phyloP scores from a whole-genome alignment of 2,888 invertebrate species.

The Athripsodes cinereus region DNA sequence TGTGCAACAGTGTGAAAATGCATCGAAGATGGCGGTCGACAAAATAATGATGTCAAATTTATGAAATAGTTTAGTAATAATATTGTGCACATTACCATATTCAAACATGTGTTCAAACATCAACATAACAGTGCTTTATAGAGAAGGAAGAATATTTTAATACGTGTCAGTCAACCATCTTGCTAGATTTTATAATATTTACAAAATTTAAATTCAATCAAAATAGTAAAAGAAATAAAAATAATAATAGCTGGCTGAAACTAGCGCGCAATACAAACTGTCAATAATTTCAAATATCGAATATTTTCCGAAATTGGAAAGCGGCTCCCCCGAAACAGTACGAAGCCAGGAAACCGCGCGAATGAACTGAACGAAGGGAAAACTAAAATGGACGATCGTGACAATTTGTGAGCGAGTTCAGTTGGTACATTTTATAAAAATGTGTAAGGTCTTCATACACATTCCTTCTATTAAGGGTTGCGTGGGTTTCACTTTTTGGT shows the following conservation, averaged over 20 bases:
- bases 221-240: neutral
- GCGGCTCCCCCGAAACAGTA: neutral
- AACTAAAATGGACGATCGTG: too few species aligned
- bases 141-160: constrained; percentile 2
- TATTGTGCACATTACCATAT: constrained; percentile 24
- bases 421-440: neutral
- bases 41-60: too few species aligned
- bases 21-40: too few species aligned
- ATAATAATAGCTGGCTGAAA: neutral
- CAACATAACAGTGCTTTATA: constrained; percentile 10
- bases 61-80: neutral
- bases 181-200: constrained; percentile 7
- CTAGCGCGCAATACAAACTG: neutral
- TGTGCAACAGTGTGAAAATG: too few species aligned
- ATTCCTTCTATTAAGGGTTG: neutral
- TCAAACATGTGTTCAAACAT: constrained; percentile 9
- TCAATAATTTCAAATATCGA: neutral
- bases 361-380: constrained; percentile 9
- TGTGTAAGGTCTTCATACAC: neutral
- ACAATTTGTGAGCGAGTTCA: too few species aligned
- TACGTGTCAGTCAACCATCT: constrained; percentile 22
- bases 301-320: too few species aligned
- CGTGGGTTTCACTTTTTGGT: neutral
- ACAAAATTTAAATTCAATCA: neutral
- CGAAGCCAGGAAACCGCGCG: constrained; percentile 11